Evolutionary conservation across 2,797 vertebrate species (phyloP), one percentile per base, ranked within the genome.

Genomic region (Macropus fuliginosus): DNA sequence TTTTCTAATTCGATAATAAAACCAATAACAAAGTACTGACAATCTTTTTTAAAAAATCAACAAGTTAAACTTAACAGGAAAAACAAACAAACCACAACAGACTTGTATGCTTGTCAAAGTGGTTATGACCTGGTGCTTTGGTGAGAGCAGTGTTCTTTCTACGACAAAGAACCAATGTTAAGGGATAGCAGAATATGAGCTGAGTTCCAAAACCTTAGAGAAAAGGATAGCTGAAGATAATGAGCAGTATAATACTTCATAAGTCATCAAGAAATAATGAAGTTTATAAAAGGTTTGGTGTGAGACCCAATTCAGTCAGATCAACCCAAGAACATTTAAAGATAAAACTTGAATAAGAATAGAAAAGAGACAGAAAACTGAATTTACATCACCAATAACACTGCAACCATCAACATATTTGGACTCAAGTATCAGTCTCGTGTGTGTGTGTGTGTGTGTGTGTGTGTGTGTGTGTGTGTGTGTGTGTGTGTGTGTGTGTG

Each of bases 1-100:
- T 95, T 98, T 97, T 94, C 95, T 97, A 98, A 98, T 96, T 98
- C 94, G 97, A 4, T 96, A 96, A 98, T 97, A 97, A 98, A 97
- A 97, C 87, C 57, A 55, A 46, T 91, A 96, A 96, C 98, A 96
- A 98, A 98, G 34, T 81, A 91, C 97, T 94, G 54, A 91, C 52
- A 91, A 46, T 40, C 92, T 95, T 52, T 95, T 99, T 98, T 99
- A 62, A 62, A 62, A 34, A 29, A 3, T 0, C 2, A 14, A 34
- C 59, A 62, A 66, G 31, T 62, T n/a, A 21, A 74, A 12, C 66
- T 74, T 40, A 40, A 74, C 16, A 74, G 34, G 66, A 74, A 74
- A 74, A 74, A 74, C 62, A 59, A 59, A 29, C 57, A 74, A 74
- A 16, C 66, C 66, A 74, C 34, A 40, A 74, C 1, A 21, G n/a